phyloP scores from a whole-genome alignment of 2,797 vertebrate species.

The Mormyrus hasselquistii region DNA sequence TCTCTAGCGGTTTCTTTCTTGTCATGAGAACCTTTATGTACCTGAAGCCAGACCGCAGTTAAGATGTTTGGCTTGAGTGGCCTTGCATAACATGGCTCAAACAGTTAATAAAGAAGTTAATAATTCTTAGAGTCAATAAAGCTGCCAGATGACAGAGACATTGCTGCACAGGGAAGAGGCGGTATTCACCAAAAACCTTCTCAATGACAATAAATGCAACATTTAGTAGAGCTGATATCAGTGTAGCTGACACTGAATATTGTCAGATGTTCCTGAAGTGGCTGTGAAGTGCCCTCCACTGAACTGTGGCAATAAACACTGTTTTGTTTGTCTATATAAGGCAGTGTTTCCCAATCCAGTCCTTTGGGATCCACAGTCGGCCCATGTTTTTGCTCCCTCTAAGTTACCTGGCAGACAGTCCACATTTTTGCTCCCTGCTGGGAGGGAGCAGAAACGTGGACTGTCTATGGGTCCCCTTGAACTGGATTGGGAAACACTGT shows the following conservation, averaged over 20 bases:
- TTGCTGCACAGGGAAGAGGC: neutral
- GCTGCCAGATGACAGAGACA: neutral
- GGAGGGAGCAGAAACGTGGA: neutral
- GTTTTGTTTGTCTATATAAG: neutral
- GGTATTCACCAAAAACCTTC: neutral
- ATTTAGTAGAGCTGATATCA: neutral
- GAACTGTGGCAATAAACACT: neutral
- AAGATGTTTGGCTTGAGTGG: neutral
- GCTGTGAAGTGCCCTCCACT: neutral
- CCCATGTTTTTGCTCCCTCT: neutral
- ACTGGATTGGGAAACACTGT: neutral
- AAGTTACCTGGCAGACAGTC: neutral
- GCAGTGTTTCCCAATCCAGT: neutral
- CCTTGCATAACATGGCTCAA: constrained; percentile 4
- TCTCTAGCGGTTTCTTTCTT: neutral
- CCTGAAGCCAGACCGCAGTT: neutral
- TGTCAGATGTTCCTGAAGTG: neutral
- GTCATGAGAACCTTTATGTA: neutral
- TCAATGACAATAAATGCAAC: neutral
- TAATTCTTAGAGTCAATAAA: constrained; percentile 33
- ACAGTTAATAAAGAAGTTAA: constrained; percentile 34
- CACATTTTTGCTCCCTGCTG: neutral
- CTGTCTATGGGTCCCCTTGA: neutral
- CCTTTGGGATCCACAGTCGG: neutral
- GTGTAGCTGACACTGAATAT: neutral